Evolutionary conservation across 2,797 vertebrate genomes (phyloP), one percentile per base, ranked within the genome.

Genomic region (Acrossocheilus wenchowensis): DNA sequence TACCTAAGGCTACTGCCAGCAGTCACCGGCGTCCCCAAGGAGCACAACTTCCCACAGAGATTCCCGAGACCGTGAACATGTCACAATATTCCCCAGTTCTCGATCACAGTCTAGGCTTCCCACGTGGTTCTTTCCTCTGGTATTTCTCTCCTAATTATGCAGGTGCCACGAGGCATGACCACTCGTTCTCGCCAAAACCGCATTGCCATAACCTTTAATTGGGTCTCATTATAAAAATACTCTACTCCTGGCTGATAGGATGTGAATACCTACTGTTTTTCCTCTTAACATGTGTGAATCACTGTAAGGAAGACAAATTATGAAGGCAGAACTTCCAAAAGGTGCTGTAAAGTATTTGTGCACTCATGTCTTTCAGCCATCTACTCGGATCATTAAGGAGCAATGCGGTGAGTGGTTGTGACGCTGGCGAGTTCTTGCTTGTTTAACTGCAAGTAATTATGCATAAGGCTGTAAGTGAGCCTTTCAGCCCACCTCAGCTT

Each of bases 101-200:
- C 54, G 64, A 78, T 82, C 73, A 62, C 75, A 87, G 69, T 73
- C 82, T 41, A 77, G 79, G 34, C 30, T 48, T 77, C 57, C 71
- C 78, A 41, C n/a, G 15, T 30, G 45, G 62, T 81, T 43, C 52
- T 54, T 50, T 87, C 39, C 78, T 86, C 60, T 79, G 82, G 81
- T 54, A 78, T 87, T 88, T 88, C 62, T 82, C 84, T 86, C 75
- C 84, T 89, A 90, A 90, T 90, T 90, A 90, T 88, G 71, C 78
- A 87, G 86, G 64, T 85, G 71, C 80, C 85, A 89, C 77, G 74
- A 89, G 86, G 88, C 80, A 84, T 73, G 85, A 73, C 79, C 79
- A 71, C 50, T 34, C 21, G 19, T 64, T 81, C 62, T 81, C 54
- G 50, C 86, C 80, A 75, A 84, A 82, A 66, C 66, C 48, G 15